These are phyloP conservation scores for Himalopsyche tibetana DNA, from an alignment of 2,888 invertebrate genomes.

Conservation along the genomic window DNA sequence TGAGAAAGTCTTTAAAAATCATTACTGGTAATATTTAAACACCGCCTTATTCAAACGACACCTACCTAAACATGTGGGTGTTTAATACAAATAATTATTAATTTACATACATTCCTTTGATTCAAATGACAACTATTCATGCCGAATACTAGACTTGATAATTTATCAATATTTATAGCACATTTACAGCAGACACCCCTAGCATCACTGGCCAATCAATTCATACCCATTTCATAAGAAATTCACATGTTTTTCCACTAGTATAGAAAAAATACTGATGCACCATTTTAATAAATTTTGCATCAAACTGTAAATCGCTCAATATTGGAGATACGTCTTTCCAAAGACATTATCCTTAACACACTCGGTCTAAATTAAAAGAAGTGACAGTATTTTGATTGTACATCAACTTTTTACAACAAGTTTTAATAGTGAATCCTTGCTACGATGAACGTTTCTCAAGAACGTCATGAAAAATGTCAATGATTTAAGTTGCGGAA, in stretches of 20 bases:
- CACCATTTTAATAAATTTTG: conserved; percentile 7
- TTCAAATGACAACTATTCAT: conserved; percentile 40
- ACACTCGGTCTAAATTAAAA: not conserved
- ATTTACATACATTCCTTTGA: conserved; percentile 39
- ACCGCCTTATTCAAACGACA: conserved; percentile 7
- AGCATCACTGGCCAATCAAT: conserved; percentile 29
- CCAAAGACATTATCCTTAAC: not conserved
- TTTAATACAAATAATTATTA: conserved; percentile 41
- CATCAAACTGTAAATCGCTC: conserved; percentile 35
- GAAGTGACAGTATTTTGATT: not conserved
- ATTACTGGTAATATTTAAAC: conserved; percentile 38
- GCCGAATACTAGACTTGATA: conserved; percentile 36
- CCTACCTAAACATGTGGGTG: conserved; percentile 32
- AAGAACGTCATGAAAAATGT: not conserved
- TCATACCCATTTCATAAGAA: conserved; percentile 33
- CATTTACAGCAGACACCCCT: conserved; percentile 34
- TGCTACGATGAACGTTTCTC: not conserved
- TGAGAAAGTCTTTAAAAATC: conserved; percentile 43
- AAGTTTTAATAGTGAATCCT: not conserved
- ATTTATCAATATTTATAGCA: conserved; percentile 33
- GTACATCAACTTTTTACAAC: not conserved
- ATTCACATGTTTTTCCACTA: conserved; percentile 40
- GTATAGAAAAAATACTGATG: conserved; percentile 31
- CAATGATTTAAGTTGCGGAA: not conserved
- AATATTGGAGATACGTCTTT: not conserved